Evolutionary conservation across 1,140 invertebrate genomes (phyloP).

Genomic region (Calosoma granatense): DNA sequence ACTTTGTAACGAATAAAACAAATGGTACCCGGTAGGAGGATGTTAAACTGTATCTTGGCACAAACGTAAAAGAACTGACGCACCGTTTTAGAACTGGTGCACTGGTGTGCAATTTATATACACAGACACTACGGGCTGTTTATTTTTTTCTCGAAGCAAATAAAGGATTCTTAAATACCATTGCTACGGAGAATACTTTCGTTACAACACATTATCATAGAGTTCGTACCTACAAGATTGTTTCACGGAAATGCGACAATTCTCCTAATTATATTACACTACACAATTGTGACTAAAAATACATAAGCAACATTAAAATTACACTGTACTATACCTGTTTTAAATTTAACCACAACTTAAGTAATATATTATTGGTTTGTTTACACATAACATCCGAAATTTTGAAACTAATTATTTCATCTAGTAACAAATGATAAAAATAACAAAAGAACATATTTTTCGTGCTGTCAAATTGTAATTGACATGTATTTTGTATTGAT

Average conservation of each 20-base stretch:
- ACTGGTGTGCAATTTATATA: neutral
- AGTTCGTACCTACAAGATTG: too few species aligned
- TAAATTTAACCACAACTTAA: too few species aligned
- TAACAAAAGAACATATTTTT: neutral
- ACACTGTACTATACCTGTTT: too few species aligned
- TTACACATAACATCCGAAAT: too few species aligned
- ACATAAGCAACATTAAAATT: too few species aligned
- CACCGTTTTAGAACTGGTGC: neutral
- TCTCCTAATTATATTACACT: too few species aligned
- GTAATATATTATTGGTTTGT: too few species aligned
- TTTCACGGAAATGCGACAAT: too few species aligned
- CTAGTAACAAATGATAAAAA: neutral
- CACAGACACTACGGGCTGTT: too few species aligned
- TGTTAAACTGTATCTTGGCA: neutral
- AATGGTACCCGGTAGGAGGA: neutral
- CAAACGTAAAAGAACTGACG: neutral
- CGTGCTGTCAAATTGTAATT: neutral
- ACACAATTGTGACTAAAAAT: too few species aligned
- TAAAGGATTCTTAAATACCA: neutral
- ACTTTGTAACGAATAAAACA: neutral
- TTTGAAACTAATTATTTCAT: neutral
- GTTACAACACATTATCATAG: too few species aligned
- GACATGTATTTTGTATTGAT: too few species aligned
- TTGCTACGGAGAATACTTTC: neutral
- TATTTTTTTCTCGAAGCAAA: neutral